Evolutionary conservation across 2,888 invertebrate species (phyloP).

Genomic region (Congeria kusceri): DNA sequence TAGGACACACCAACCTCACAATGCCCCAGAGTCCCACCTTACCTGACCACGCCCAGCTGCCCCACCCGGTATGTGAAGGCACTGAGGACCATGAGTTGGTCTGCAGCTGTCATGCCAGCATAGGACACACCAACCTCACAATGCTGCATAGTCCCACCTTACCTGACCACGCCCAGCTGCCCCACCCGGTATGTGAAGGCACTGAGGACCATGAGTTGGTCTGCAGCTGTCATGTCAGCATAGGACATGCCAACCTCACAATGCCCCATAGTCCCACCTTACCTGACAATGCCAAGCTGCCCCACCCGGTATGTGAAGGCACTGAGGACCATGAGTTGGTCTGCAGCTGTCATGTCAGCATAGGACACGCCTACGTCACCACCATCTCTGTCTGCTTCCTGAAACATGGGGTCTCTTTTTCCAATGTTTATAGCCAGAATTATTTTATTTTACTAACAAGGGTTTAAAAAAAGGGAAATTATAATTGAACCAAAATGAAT

Average conservation of each 20-base stretch:
- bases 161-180: conserved; percentile 81
- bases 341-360: conserved; percentile 37
- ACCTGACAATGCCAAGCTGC: conserved; percentile 81
- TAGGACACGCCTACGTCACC: neutral
- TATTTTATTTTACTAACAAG: too few relatives aligned
- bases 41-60: conserved; percentile 81
- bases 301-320: conserved; percentile 78
- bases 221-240: conserved; percentile 37
- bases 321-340: conserved; percentile 56
- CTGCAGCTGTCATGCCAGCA: conserved; percentile 39
- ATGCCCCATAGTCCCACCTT: neutral
- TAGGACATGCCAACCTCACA: neutral
- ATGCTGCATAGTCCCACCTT: too few relatives aligned
- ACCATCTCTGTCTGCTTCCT: too few relatives aligned
- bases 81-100: conserved; percentile 55
- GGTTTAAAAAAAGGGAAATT: too few relatives aligned
- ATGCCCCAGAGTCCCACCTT: too few relatives aligned
- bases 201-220: conserved; percentile 56
- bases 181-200: conserved; percentile 78
- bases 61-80: conserved; percentile 77
- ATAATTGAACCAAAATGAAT: too few relatives aligned
- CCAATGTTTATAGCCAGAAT: too few relatives aligned
- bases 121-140: too few relatives aligned
- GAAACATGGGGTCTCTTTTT: too few relatives aligned
- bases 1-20: too few relatives aligned